Conservation (phyloP, 1,140 invertebrate species). For the Diabrotica undecimpunctata region DNA sequence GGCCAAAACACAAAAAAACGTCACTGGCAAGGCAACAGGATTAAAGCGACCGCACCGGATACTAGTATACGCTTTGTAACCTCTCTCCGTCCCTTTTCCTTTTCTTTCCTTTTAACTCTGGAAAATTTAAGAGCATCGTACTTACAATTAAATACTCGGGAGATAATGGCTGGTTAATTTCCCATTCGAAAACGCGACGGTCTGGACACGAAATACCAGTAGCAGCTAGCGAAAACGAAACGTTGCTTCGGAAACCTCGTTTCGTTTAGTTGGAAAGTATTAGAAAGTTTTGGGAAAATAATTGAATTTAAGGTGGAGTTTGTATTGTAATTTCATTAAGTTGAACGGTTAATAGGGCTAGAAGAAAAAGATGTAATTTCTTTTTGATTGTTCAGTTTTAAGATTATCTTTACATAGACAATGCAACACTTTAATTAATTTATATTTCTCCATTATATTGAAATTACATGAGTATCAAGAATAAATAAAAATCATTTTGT, state of each 20-base stretch:
- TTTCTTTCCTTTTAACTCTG: background rate
- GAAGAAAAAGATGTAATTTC: too few relatives aligned
- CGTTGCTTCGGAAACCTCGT: background rate
- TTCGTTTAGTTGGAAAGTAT: background rate
- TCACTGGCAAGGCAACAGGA: constrained; percentile 9
- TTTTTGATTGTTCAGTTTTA: too few relatives aligned
- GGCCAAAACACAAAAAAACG: background rate
- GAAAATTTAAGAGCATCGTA: constrained; percentile 16
- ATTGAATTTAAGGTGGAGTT: background rate
- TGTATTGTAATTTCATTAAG: background rate
- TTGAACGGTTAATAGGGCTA: too few relatives aligned
- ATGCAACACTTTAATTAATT: too few relatives aligned
- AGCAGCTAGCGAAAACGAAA: background rate
- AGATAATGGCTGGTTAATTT: constrained; percentile 17
- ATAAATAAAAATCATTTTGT: too few relatives aligned
- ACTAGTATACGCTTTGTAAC: constrained; percentile 16
- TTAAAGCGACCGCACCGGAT: constrained; percentile 13
- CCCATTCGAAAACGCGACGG: constrained; percentile 5
- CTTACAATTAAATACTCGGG: constrained; percentile 20
- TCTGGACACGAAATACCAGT: constrained; percentile 10
- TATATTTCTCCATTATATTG: too few relatives aligned
- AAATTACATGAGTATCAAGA: too few relatives aligned
- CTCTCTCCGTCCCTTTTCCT: constrained; percentile 3
- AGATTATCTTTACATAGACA: too few relatives aligned
- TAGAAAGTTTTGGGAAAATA: background rate